phyloP scores from a whole-genome alignment of 1,140 invertebrate species.

The Drosophila triauraria region DNA sequence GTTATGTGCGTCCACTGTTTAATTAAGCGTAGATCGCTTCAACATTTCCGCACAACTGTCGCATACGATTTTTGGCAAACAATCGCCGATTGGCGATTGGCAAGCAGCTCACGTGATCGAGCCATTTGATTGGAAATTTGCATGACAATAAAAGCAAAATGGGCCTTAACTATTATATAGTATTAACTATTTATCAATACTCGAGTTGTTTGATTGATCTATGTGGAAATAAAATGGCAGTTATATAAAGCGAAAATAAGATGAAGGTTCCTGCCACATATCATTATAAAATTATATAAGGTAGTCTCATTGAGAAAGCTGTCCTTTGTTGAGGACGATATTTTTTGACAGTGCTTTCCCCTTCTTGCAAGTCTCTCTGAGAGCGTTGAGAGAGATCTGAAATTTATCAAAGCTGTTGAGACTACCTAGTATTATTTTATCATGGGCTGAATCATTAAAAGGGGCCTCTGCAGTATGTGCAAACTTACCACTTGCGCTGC shows the following conservation, averaged over 20 bases:
- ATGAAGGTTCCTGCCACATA: too few relatives aligned
- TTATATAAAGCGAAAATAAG: neutral
- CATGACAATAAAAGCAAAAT: slow-evolving; percentile 39
- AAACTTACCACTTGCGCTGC: too few relatives aligned
- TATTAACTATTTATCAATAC: slow-evolving; percentile 1
- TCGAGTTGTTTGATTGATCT: neutral
- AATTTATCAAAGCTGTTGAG: too few relatives aligned
- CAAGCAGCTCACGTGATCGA: slow-evolving; percentile 63
- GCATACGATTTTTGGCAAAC: slow-evolving; percentile 43
- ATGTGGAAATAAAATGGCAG: neutral
- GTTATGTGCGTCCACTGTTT: slow-evolving; percentile 40
- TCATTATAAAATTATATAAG: too few relatives aligned
- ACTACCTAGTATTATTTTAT: too few relatives aligned
- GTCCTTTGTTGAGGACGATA: too few relatives aligned
- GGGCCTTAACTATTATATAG: slow-evolving; percentile 1
- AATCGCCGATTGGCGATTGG: slow-evolving; percentile 40
- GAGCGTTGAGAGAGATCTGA: too few relatives aligned
- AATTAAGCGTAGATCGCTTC: slow-evolving; percentile 11
- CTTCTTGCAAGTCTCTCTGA: too few relatives aligned
- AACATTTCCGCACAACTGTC: slow-evolving; percentile 59
- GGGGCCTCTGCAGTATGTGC: too few relatives aligned
- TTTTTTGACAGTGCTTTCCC: too few relatives aligned
- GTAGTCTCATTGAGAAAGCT: too few relatives aligned
- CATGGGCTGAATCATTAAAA: too few relatives aligned
- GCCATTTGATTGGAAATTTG: slow-evolving; percentile 38